Evolutionary conservation across 1,140 invertebrate species (phyloP).

Genomic region (Antheraea pernyi): DNA sequence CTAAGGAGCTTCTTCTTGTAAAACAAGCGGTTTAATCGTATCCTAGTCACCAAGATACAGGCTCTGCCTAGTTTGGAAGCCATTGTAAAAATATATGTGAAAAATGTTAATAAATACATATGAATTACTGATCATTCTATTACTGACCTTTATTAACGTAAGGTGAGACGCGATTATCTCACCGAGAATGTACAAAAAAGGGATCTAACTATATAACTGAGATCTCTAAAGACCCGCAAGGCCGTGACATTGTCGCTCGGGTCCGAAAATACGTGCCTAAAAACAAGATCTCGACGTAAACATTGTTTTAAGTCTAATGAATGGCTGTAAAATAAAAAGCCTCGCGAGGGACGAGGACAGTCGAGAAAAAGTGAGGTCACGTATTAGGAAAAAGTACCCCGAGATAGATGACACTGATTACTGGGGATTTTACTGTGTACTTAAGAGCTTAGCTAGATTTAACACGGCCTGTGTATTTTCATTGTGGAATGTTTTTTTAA

Average conservation of each 20-base stretch:
- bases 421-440: neutral
- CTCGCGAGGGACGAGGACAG: neutral
- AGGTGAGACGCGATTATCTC: no score
- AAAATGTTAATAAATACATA: no score
- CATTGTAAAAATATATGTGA: no score
- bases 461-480: neutral
- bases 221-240: neutral
- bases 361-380: neutral
- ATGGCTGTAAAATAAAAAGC: neutral
- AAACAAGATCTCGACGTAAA: neutral
- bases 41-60: no score
- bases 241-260: neutral
- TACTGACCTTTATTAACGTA: no score
- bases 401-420: neutral
- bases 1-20: no score
- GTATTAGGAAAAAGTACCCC: neutral
- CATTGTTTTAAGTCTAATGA: conserved; percentile 3
- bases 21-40: no score
- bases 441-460: neutral
- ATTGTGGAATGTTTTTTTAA: neutral
- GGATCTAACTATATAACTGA: neutral
- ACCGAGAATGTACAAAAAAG: neutral
- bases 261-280: neutral
- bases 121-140: no score
- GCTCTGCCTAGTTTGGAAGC: no score